Evolutionary conservation across 2,797 vertebrate genomes (phyloP).

Genomic region (Chloroceryle amazona): DNA sequence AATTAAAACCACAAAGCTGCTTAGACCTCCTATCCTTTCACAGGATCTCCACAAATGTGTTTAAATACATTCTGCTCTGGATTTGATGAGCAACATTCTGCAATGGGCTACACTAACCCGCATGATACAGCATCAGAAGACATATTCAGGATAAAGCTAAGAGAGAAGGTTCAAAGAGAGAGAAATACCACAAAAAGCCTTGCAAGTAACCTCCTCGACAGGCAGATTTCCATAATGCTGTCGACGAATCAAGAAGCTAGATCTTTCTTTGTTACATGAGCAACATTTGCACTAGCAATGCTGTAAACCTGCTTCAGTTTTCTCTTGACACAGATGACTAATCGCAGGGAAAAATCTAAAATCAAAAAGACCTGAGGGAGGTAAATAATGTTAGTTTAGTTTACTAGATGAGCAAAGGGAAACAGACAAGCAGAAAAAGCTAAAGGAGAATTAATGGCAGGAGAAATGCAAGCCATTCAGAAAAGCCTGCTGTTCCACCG

Average conservation of each 20-base stretch:
- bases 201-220: neutral
- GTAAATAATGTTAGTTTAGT: neutral
- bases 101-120: neutral
- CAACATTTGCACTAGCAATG: neutral
- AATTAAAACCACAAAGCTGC: neutral
- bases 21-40: neutral
- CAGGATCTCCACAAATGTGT: neutral
- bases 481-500: slow-evolving; percentile 13
- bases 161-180: neutral
- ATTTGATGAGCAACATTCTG: neutral
- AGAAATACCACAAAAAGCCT: neutral
- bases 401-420: neutral
- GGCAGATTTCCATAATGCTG: neutral
- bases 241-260: neutral
- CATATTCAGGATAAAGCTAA: neutral
- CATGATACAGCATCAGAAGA: neutral
- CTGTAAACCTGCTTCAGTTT: neutral
- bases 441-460: slow-evolving; percentile 13
- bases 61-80: neutral
- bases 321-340: slow-evolving; percentile 22
- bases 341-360: neutral
- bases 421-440: slow-evolving; percentile 42
- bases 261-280: neutral
- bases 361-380: neutral
- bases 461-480: slow-evolving; percentile 33